phyloP scores from a whole-genome alignment of 1,140 invertebrate genomes.

The Ceratina australensis region DNA sequence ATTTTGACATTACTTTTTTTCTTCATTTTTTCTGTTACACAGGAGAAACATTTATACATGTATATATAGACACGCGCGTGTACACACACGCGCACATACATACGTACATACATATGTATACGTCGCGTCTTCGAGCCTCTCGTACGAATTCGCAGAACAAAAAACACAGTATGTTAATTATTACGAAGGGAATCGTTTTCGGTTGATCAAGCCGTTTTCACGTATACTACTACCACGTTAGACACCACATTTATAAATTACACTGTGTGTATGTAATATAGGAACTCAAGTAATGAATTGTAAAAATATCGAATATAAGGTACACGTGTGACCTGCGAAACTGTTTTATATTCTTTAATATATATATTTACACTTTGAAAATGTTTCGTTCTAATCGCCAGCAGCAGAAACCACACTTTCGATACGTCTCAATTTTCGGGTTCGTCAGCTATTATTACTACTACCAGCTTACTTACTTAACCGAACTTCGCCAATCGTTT shows the following conservation, averaged over 20 bases:
- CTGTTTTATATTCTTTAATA: constrained; percentile 52
- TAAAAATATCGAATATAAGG: constrained; percentile 58
- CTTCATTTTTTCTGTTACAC: constrained; percentile 53
- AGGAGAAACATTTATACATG: constrained; percentile 64
- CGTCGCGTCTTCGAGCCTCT: constrained; percentile 33
- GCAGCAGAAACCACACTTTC: no score
- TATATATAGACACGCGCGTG: constrained; percentile 50
- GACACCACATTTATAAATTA: constrained; percentile 64
- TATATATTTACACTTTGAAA: constrained; percentile 61
- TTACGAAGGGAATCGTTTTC: constrained; percentile 52
- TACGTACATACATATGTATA: constrained; percentile 49
- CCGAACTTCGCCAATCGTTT: no score
- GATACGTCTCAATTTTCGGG: constrained; percentile 14
- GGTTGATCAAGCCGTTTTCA: constrained; percentile 59
- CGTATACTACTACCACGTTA: no score
- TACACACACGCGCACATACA: constrained; percentile 44
- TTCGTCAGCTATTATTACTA: background rate
- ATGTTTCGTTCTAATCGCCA: constrained; percentile 33
- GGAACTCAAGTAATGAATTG: constrained; percentile 60
- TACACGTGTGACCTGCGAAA: constrained; percentile 44
- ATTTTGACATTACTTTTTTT: constrained; percentile 7
- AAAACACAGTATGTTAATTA: constrained; percentile 49
- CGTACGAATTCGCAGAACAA: constrained; percentile 46
- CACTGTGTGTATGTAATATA: constrained; percentile 42
- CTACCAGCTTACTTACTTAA: no score